A percentile compares a stretch with the other conserved stretches of the same genome.
Conservation (phyloP, 2,888 invertebrate species). For the Leistus spinibarbis region DNA sequence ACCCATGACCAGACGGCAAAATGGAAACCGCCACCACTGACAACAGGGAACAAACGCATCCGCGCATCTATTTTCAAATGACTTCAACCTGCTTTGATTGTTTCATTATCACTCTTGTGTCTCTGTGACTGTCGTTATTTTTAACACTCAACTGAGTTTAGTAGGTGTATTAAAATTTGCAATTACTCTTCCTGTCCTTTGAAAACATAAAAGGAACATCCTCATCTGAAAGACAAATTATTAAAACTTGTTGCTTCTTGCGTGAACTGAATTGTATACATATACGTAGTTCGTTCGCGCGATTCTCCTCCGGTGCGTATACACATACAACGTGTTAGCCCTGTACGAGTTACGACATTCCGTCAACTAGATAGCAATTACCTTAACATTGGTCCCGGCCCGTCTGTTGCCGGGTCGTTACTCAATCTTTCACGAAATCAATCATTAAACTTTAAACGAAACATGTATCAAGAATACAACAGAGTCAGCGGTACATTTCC, state of each 20-base stretch:
- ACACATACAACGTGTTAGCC: slow-evolving; percentile 13
- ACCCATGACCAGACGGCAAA: slow-evolving; percentile 16
- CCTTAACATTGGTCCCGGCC: slow-evolving; percentile 34
- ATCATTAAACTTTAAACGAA: slow-evolving; percentile 40
- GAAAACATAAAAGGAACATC: no score
- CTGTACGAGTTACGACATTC: slow-evolving; percentile 33
- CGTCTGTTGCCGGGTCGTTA: slow-evolving; percentile 26
- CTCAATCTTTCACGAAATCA: slow-evolving; percentile 39
- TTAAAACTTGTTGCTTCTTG: no score
- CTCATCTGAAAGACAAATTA: neutral
- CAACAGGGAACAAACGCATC: slow-evolving; percentile 1
- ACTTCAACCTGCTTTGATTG: slow-evolving; percentile 19
- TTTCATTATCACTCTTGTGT: slow-evolving; percentile 16
- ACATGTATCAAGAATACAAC: slow-evolving; percentile 36
- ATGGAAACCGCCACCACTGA: slow-evolving; percentile 3
- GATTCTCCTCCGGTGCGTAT: slow-evolving; percentile 12
- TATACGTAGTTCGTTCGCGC: slow-evolving; percentile 16
- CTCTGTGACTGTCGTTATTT: neutral
- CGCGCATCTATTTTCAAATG: neutral
- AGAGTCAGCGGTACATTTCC: neutral
- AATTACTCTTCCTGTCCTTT: neutral
- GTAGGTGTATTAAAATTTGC: neutral
- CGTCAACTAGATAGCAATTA: slow-evolving; percentile 39
- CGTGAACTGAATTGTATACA: neutral
- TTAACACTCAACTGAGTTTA: neutral